A percentile compares a stretch with the other conserved stretches of the same genome.
These are phyloP conservation scores for Pogonomyrmex barbatus DNA, from an alignment of 1,140 invertebrate species.

Conservation along the genomic window DNA sequence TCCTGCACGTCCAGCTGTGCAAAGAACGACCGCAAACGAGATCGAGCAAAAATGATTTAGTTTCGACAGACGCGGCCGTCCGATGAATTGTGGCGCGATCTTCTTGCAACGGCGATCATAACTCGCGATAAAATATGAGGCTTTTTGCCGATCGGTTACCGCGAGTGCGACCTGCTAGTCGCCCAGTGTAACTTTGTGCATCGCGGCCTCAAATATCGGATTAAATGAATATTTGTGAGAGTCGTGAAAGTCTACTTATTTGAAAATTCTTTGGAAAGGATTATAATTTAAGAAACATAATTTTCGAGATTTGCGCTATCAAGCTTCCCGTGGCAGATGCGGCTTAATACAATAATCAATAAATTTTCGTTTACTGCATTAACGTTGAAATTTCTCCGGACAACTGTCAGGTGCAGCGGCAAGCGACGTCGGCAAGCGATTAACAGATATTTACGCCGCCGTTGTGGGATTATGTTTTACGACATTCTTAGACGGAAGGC, in stretches of 20 bases:
- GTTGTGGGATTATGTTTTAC: slow-evolving; percentile 49
- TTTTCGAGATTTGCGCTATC: not conserved
- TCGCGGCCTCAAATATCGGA: not conserved
- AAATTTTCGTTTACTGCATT: slow-evolving; percentile 20
- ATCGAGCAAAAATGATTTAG: slow-evolving; percentile 79
- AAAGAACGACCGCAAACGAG: slow-evolving; percentile 71
- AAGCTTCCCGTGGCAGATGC: not conserved
- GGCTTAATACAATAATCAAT: not conserved
- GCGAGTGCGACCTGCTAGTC: not conserved
- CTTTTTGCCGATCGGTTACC: slow-evolving; percentile 65
- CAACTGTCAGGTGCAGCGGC: slow-evolving; percentile 16
- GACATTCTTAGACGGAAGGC: slow-evolving; percentile 9
- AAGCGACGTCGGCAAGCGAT: slow-evolving; percentile 23
- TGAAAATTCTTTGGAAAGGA: not conserved
- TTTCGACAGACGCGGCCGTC: slow-evolving; percentile 71
- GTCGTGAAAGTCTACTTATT: not conserved
- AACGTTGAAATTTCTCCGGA: slow-evolving; percentile 8
- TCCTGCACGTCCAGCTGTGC: slow-evolving; percentile 72
- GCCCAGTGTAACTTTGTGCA: slow-evolving; percentile 12
- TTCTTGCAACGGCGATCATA: slow-evolving; percentile 77
- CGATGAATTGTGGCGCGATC: slow-evolving; percentile 77
- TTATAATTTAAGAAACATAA: slow-evolving; percentile 2
- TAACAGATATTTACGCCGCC: slow-evolving; percentile 40
- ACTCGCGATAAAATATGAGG: slow-evolving; percentile 80
- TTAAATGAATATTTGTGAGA: slow-evolving; percentile 19